A percentile compares a stretch with the other conserved stretches of the same genome.
Conservation (phyloP, 2,797 vertebrate genomes). For the Eupleurogrammus muticus region DNA sequence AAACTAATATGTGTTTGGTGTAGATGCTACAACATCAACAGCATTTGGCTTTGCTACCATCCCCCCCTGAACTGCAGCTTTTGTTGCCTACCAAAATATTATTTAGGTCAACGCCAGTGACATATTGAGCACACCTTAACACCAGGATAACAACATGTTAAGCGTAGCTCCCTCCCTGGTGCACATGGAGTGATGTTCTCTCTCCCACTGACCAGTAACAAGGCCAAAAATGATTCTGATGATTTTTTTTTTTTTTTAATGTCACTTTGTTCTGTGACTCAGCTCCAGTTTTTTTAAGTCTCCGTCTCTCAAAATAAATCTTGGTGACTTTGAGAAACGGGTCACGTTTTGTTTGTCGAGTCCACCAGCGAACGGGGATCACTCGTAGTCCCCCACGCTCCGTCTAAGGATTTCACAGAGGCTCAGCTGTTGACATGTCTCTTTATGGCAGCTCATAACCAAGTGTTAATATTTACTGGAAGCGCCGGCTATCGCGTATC, state of each 20-base stretch:
- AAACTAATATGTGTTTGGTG: constrained; percentile 15
- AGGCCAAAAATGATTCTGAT: constrained; percentile 30
- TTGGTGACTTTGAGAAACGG: constrained; percentile 73
- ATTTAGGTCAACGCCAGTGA: constrained; percentile 34
- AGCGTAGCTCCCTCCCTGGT: background rate
- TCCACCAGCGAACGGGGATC: constrained; percentile 64
- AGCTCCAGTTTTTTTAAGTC: constrained; percentile 64
- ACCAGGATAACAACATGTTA: constrained; percentile 5
- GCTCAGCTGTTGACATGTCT: constrained; percentile 84
- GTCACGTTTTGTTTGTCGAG: constrained; percentile 76
- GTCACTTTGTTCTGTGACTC: constrained; percentile 66
- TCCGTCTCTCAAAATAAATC: constrained; percentile 74
- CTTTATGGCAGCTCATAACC: constrained; percentile 79
- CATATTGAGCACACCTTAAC: background rate
- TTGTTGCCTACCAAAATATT: constrained; percentile 28
- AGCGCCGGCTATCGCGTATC: constrained; percentile 76
- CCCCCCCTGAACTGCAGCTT: constrained; percentile 5
- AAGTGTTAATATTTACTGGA: constrained; percentile 83
- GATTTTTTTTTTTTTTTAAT: constrained; percentile 38
- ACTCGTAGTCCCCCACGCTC: constrained; percentile 47
- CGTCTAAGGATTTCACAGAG: constrained; percentile 58
- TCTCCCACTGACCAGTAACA: constrained; percentile 47
- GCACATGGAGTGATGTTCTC: constrained; percentile 24
- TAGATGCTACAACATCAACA: background rate
- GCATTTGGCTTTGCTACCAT: background rate